phyloP scores from a whole-genome alignment of 2,113 vertebrate species.

The Delphinapterus leucas region DNA sequence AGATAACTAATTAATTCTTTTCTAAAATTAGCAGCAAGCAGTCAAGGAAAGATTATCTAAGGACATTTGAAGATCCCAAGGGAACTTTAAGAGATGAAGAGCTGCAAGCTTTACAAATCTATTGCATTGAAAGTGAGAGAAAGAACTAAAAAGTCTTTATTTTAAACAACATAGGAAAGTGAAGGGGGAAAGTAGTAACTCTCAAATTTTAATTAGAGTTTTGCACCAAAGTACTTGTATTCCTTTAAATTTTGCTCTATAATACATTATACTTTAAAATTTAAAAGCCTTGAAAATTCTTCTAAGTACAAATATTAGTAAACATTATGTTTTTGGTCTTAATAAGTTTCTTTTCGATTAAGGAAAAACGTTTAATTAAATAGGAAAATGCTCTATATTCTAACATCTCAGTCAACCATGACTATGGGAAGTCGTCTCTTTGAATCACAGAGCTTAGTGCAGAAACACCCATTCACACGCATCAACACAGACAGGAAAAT shows the following conservation, averaged over 20 bases:
- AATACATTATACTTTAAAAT: neutral
- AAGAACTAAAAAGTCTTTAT: neutral
- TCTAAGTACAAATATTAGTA: neutral
- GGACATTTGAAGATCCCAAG: neutral
- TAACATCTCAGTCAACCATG: neutral
- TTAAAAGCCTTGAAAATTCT: neutral
- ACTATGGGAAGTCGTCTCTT: neutral
- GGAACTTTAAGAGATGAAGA: neutral
- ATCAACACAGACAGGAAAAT: neutral
- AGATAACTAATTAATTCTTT: neutral
- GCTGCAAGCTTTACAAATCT: neutral
- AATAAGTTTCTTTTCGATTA: neutral
- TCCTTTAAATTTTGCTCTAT: neutral
- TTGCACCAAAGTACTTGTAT: neutral
- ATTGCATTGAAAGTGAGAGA: neutral
- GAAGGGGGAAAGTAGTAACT: neutral
- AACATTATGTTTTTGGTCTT: neutral
- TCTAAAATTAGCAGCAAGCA: neutral
- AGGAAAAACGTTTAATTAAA: neutral
- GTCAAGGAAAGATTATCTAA: neutral
- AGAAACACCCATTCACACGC: neutral
- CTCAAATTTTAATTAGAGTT: slow-evolving; percentile 18
- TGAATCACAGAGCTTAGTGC: neutral
- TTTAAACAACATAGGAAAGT: neutral
- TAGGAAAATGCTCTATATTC: neutral